Percentiles rank a stretch among this genome's conserved stretches.
Conservation (phyloP, 2,113 vertebrate species). For the Anolis sagrei region DNA sequence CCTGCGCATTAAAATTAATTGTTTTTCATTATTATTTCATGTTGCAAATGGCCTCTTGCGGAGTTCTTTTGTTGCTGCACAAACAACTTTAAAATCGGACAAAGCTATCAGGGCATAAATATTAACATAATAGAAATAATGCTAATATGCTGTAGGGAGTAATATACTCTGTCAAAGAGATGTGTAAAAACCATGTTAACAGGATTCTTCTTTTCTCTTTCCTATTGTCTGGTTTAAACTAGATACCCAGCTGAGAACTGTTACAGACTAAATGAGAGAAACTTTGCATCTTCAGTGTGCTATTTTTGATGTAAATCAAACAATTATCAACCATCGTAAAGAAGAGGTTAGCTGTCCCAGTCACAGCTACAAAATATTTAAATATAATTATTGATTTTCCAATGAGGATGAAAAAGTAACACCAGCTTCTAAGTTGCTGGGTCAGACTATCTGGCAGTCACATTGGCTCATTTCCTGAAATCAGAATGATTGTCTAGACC, state of each 20-base stretch:
- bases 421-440: neutral
- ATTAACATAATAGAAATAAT: slow-evolving; percentile 20
- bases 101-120: slow-evolving; percentile 13
- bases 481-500: neutral
- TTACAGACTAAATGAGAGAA: neutral
- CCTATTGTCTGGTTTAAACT: neutral
- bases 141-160: slow-evolving; percentile 1
- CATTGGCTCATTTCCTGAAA: neutral
- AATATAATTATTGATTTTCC: neutral
- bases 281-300: neutral
- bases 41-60: slow-evolving; percentile 4
- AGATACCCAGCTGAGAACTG: neutral
- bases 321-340: neutral
- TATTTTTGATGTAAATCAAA: slow-evolving; percentile 3
- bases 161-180: neutral
- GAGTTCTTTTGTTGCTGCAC: slow-evolving; percentile 9
- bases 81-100: slow-evolving; percentile 13
- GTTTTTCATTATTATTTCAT: slow-evolving; percentile 25
- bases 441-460: neutral
- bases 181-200: neutral
- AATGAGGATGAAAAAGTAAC: neutral
- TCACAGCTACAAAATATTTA: neutral
- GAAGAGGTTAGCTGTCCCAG: neutral
- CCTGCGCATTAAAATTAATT: slow-evolving; percentile 9
- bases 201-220: neutral